Evolutionary conservation across 2,797 vertebrate species (phyloP), one percentile per base, ranked within the genome.

Genomic region (Tauraco hartlaubi): DNA sequence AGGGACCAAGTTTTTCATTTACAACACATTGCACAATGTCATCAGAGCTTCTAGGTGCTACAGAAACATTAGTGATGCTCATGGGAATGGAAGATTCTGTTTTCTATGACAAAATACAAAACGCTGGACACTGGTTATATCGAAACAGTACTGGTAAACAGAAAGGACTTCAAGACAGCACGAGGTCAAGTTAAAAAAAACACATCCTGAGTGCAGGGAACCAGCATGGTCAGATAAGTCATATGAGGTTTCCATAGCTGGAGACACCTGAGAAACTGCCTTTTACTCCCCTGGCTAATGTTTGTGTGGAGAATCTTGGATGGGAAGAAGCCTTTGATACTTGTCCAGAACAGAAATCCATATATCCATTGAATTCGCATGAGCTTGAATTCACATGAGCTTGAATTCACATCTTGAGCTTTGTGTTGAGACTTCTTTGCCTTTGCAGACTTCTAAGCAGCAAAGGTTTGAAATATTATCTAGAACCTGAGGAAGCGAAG

Each of bases 321-420:
- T 76, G 8, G 37, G 15, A 92, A 84, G 67, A 77, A 78, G 19
- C 18, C 15, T 88, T 75, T 56, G 8, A 37, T 41, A 64, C 19
- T 23, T 80, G 11, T 41, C 18, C 26, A 80, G 35, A 83, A 48
- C 7, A 84, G 19, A 93, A 92, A 75, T 74, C 15, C 11, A 5
- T 5, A 2, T 55, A 52, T 41, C 11, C 9, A 3, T n/a, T 5
- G 0, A 39, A 43, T 49, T 95, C 12, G 62, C 0, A 0, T 44
- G 31, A 88, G 12, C 33, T 80, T 77, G 56, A 79, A 52, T 66
- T 88, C n/a, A 54, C 15, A 39, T 91, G 31, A 88, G 12, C 33
- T 80, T 77, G 56, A 79, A 52, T 66, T 88, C n/a, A 54, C 15
- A 39, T 91, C 33, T 56, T 71, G 33, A 69, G 28, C 8, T 49